Base-by-base conservation (phyloP, 2,113 vertebrate species). In the Amphilophus citrinellus region DNA sequence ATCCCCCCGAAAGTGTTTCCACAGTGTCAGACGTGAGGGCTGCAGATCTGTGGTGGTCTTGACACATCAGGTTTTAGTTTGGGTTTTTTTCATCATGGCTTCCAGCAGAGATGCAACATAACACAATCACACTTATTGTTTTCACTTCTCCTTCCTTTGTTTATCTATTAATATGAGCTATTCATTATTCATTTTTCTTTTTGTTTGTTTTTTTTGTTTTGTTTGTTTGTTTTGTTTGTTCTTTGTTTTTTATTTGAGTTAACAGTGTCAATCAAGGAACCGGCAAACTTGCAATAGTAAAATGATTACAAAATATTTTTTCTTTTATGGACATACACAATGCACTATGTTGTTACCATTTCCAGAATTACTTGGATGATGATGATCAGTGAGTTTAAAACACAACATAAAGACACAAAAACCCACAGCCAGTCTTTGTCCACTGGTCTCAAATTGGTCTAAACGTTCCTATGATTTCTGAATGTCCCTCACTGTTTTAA, bases 1-100 rank as follows among this genome's bases (percentile, higher is more conserved):
- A 47, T 62, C 50, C 3, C 11, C 8, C 18, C 42, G 10, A 59
- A 75, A 75, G 77, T 84, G 84, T 85, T 77, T 61, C 57, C 56
- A 77, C 66, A 44, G 65, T 50, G 50, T 47, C 18, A 85, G 61
- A 50, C n/a, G 61, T 79, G 59, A 42, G 42, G 56, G 61, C 39
- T 81, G 10, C 66, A 39, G 24, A 79, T 61, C 88, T 20, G 66
- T 11, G 76, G 77, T 79, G 37, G 53, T 76, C 65, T 61, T 60
- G 14, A 58, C 84, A 84, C 56, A 47, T 68, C 32, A 63, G 77
- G 42, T 20, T 22, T 32, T 32, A 17, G 14, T 63, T 88, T 39
- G 37, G 30, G 30, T 9, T 39, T 39, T 71, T 85, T 80, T 88
- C 61, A 82, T 5, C 53, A 42, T 44, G 9, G n/a, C 24, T 77